Evolutionary conservation across 2,888 invertebrate species (phyloP).

Genomic region (Microctonus brassicae): DNA sequence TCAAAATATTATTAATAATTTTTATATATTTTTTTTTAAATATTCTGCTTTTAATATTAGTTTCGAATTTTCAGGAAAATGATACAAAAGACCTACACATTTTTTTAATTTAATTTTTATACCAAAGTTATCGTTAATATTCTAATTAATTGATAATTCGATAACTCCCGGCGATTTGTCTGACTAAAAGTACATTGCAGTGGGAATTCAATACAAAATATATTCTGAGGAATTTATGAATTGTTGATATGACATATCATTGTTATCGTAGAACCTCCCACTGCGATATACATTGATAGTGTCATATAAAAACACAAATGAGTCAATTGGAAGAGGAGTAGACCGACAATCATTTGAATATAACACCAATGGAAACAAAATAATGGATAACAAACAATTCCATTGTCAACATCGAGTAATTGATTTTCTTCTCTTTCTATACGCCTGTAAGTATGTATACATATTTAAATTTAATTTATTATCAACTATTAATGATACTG

Average conservation of each 20-base stretch:
- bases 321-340: neutral
- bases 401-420: neutral
- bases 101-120: neutral
- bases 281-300: constrained; percentile 1
- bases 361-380: neutral
- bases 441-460: neutral
- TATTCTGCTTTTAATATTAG: neutral
- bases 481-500: neutral
- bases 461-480: neutral
- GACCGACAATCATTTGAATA: neutral
- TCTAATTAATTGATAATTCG: neutral
- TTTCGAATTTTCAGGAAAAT: no score
- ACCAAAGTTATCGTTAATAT: neutral
- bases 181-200: neutral
- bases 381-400: neutral
- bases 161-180: neutral
- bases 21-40: neutral
- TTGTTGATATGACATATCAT: neutral
- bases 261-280: neutral
- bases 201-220: neutral
- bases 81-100: no score
- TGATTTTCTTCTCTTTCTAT: neutral
- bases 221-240: neutral
- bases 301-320: neutral
- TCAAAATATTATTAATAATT: neutral